Evolutionary conservation across 2,113 vertebrate genomes (phyloP).

Genomic region (Gracilinanus agilis): DNA sequence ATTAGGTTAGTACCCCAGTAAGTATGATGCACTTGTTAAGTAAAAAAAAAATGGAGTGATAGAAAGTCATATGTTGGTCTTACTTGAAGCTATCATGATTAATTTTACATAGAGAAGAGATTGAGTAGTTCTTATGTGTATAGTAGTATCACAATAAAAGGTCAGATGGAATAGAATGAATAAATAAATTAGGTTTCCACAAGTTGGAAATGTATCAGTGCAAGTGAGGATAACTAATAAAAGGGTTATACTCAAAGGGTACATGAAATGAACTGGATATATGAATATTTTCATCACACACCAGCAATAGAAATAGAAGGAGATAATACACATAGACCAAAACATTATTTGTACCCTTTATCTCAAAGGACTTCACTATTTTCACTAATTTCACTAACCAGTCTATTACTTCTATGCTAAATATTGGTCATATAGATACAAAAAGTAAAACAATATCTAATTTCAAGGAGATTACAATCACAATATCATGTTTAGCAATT

Average conservation of each 20-base stretch:
- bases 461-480: too few species aligned
- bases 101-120: neutral
- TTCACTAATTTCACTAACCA: too few species aligned
- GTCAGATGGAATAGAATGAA: neutral
- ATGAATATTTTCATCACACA: neutral
- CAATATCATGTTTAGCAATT: too few species aligned
- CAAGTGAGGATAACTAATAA: neutral
- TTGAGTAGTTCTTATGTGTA: neutral
- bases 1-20: neutral
- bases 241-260: neutral
- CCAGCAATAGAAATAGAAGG: neutral
- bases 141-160: too few species aligned
- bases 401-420: too few species aligned
- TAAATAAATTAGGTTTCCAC: neutral
- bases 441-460: too few species aligned
- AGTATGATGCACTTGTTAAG: neutral
- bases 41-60: neutral
- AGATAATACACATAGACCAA: too few species aligned
- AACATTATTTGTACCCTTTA: too few species aligned
- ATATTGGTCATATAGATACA: too few species aligned
- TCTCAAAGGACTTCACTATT: too few species aligned
- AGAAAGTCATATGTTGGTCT: neutral
- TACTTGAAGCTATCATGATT: neutral
- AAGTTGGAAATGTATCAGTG: neutral
- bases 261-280: neutral